Percentiles rank a stretch among this genome's conserved stretches.
phyloP scores from a whole-genome alignment of 2,113 vertebrate species.

The Leucosticte australis region DNA sequence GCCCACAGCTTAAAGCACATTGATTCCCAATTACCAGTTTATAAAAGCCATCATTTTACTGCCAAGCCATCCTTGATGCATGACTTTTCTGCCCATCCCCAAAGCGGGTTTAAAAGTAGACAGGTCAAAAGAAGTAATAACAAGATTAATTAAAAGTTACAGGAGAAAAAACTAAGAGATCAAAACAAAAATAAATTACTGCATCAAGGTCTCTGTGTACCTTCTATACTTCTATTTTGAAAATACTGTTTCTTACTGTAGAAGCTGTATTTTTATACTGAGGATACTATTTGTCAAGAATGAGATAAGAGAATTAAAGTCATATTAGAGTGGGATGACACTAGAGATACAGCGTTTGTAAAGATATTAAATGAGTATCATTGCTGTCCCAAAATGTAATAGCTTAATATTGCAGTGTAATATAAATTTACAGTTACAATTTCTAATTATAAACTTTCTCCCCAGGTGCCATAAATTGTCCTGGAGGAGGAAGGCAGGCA shows the following conservation, averaged over 20 bases:
- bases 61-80: slow-evolving; percentile 32
- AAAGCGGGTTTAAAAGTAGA: slow-evolving; percentile 5
- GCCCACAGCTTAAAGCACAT: slow-evolving; percentile 43
- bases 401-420: neutral
- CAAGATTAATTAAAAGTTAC: slow-evolving; percentile 52
- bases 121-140: slow-evolving; percentile 22
- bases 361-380: neutral
- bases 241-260: neutral
- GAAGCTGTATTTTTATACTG: neutral
- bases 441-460: neutral
- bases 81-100: neutral
- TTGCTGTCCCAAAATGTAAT: neutral
- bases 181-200: neutral
- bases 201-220: neutral
- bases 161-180: neutral
- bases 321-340: neutral
- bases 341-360: neutral
- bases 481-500: neutral
- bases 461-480: neutral
- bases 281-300: neutral
- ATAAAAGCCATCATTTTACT: slow-evolving; percentile 38
- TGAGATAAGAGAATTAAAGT: neutral
- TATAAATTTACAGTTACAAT: neutral
- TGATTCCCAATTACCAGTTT: slow-evolving; percentile 68
- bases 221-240: neutral